Base-by-base conservation (phyloP, 2,113 vertebrate genomes). In the Caloenas nicobarica region DNA sequence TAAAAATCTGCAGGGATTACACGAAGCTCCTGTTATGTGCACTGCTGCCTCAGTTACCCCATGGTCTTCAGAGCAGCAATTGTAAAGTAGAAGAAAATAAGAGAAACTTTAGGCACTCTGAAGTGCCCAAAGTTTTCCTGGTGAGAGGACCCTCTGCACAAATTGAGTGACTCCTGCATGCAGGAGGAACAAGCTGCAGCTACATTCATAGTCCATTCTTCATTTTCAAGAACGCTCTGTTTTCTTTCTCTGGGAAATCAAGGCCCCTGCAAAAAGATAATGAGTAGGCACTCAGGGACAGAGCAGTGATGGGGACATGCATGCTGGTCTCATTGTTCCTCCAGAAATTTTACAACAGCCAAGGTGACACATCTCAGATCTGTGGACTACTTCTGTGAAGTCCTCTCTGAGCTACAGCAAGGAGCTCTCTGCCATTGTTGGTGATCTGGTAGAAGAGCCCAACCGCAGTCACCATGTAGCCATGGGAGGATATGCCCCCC, bases 11-110 rank as follows among this genome's bases (percentile, higher is more conserved):
- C 25, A 50, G 65, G 61, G 46, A 71, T 36, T 78, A 50, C 72
- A 89, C 19, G 5, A 61, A 73, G 68, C 50, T 88, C 56, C 40
- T 57, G 54, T 50, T 72, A 17, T 54, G 77, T 86, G 57, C 57
- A 23, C 44, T 70, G 78, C 48, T 94, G 92, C 78, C 78, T 89
- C 78, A 58, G 42, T 62, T 94, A 31, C 24, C 78, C 79, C 8
- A 2, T 21, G 31, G 54, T 91, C n/a, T 64, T 81, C 54, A 51
- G 48, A 54, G 72, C n/a, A 84, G 42, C 40, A 62, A 16, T 69
- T 83, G 16, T 4, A 57, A 78, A 91, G 57, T 16, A 44, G 48
- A 73, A 50, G 22, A 66, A 61, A 92, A 50, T 7, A 42, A 34
- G 46, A 46, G 62, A 80, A 79, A 28, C 13, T 18, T 66, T 29